These are phyloP conservation scores for Merluccius polli DNA, from an alignment of 2,797 vertebrate genomes.

Conservation along the genomic window DNA sequence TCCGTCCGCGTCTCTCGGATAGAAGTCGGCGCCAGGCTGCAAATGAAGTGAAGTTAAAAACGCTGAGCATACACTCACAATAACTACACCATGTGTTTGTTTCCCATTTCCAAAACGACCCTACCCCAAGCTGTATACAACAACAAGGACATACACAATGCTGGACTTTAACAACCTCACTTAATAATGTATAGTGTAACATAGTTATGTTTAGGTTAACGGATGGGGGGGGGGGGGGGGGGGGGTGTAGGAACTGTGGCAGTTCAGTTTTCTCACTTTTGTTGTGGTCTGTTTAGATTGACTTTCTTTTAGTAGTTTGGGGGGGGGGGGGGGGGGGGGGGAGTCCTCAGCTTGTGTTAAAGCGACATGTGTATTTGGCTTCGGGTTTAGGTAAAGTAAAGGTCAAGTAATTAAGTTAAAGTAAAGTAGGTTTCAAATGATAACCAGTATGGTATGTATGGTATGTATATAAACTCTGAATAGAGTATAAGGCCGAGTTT, in stretches of 20 bases:
- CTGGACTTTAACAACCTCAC: neutral
- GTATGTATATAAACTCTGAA: no score
- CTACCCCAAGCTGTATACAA: neutral
- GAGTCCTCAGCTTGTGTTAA: no score
- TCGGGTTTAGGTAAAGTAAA: neutral
- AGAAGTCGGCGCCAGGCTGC: constrained; percentile 82
- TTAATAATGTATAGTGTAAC: no score
- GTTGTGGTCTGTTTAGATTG: neutral
- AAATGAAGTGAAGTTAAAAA: constrained; percentile 36
- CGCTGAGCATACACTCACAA: neutral
- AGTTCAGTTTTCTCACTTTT: no score
- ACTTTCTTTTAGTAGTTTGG: no score
- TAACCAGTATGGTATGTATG: no score
- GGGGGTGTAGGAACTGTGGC: neutral
- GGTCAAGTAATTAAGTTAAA: no score
- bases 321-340: no score
- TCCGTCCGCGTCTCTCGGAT: constrained; percentile 82
- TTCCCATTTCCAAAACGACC: no score
- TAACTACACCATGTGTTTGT: neutral
- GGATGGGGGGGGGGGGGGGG: neutral
- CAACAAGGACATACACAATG: neutral
- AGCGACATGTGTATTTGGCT: neutral
- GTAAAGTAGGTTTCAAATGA: neutral
- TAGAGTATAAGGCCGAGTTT: no score
- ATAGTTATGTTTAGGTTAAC: no score